phyloP scores from a whole-genome alignment of 2,113 vertebrate genomes.

The Lophotis ruficrista region DNA sequence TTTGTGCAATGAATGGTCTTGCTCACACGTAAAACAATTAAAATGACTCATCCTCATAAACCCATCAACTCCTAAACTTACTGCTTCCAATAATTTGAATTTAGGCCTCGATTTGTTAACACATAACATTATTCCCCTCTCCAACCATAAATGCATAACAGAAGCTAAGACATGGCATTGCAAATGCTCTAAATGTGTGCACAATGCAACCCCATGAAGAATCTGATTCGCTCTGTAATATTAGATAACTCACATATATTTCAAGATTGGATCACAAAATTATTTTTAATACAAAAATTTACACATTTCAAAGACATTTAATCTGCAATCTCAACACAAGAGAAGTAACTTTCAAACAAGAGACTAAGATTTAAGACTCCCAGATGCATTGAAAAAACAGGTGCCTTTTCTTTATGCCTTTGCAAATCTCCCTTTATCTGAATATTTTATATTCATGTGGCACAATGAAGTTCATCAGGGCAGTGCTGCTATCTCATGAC shows the following conservation, averaged over 20 bases:
- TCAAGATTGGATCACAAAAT: background rate
- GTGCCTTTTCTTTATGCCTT: background rate
- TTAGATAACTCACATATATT: background rate
- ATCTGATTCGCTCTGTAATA: background rate
- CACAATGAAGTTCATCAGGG: constrained; percentile 44
- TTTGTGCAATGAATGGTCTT: background rate
- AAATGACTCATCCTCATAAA: background rate
- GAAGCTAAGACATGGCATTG: background rate
- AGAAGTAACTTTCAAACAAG: background rate
- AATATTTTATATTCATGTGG: constrained; percentile 20
- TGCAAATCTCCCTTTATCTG: background rate
- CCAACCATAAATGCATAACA: background rate
- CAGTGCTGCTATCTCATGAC: background rate
- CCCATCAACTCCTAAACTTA: background rate
- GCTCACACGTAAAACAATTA: background rate
- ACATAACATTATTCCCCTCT: background rate
- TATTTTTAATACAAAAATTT: background rate
- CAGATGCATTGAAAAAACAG: background rate
- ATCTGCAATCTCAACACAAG: background rate
- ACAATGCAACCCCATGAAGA: background rate
- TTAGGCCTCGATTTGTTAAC: background rate
- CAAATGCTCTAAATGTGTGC: background rate
- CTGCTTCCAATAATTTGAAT: background rate
- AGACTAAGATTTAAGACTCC: background rate
- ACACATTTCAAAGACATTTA: background rate